Conservation (phyloP, 2,113 vertebrate species). For the Salvelinus alpinus region DNA sequence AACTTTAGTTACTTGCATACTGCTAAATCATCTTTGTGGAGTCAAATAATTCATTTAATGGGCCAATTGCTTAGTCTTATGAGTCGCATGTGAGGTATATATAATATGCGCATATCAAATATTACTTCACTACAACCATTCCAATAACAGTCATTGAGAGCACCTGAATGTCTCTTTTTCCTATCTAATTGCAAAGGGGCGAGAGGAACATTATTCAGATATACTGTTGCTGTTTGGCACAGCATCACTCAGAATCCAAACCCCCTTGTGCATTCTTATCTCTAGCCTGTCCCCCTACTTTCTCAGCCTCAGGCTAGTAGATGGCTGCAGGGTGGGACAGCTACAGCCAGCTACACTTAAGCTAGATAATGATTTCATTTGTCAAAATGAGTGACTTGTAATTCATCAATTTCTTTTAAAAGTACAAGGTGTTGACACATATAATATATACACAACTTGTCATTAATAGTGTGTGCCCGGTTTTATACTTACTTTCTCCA, state of each 20-base stretch:
- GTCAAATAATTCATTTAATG: no score
- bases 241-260: not conserved
- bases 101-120: no score
- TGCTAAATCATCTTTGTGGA: no score
- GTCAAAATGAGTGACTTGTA: conserved; percentile 8
- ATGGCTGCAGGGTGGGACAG: conserved; percentile 21
- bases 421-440: not conserved
- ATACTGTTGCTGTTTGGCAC: conserved; percentile 25
- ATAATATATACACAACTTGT: conserved; percentile 3
- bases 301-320: conserved; percentile 35
- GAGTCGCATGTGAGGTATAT: no score
- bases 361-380: conserved; percentile 10
- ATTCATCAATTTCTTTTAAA: no score
- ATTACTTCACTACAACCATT: not conserved
- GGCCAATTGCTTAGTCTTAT: no score
- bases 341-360: not conserved
- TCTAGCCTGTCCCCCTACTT: conserved; percentile 24
- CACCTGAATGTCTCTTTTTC: not conserved
- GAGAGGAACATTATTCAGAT: conserved; percentile 34
- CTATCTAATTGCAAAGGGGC: not conserved
- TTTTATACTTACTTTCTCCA: not conserved
- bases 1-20: no score
- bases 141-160: not conserved
- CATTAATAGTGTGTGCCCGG: conserved; percentile 1
- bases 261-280: conserved; percentile 31